Conservation (phyloP, 2,888 invertebrate species). For the Papilio demoleus region DNA sequence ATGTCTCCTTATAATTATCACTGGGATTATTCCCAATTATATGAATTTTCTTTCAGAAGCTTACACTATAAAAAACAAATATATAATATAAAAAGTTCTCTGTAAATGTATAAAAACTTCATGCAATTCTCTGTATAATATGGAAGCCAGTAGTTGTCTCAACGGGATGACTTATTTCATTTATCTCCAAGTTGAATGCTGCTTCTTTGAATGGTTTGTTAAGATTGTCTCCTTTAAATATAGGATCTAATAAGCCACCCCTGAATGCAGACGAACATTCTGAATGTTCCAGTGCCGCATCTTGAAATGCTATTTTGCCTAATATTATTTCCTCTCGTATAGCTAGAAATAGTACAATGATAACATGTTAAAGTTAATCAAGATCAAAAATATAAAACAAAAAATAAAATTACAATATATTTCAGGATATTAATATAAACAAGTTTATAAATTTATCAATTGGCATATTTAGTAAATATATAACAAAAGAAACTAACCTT, state of each 20-base stretch:
- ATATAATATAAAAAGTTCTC: not conserved
- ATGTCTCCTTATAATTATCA: too few relatives aligned
- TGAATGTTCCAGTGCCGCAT: not conserved
- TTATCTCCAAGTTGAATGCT: not conserved
- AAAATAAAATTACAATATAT: not conserved
- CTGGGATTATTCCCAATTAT: too few relatives aligned
- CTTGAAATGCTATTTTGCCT: not conserved
- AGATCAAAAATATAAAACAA: not conserved
- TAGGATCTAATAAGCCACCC: not conserved
- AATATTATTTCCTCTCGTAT: not conserved
- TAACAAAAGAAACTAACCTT: not conserved
- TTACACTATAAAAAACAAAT: too few relatives aligned
- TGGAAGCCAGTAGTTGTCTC: not conserved
- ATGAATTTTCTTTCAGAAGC: too few relatives aligned
- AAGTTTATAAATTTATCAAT: not conserved
- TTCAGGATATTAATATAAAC: too few relatives aligned
- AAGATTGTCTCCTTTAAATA: not conserved
- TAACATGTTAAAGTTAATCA: not conserved
- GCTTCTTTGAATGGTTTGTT: not conserved
- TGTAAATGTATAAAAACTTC: not conserved
- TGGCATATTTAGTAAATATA: not conserved
- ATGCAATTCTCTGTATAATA: not conserved
- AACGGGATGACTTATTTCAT: not conserved
- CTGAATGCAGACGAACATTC: not conserved
- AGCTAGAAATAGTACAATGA: not conserved